These are phyloP conservation scores for Melieria crassipennis DNA, from an alignment of 2,888 invertebrate genomes.

Conservation along the genomic window DNA sequence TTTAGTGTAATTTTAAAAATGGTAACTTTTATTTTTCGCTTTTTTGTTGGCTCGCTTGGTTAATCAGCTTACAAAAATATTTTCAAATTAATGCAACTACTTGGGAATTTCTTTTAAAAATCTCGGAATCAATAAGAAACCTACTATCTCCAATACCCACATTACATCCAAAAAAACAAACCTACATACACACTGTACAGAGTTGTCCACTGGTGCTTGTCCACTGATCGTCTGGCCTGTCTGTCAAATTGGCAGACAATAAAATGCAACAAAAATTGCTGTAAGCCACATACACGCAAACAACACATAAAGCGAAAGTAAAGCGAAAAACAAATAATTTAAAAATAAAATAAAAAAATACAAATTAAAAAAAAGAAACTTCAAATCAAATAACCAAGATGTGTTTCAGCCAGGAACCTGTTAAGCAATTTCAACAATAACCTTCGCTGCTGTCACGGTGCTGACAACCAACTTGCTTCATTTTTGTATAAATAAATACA, in stretches of 20 bases:
- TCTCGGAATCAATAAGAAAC: too few relatives aligned
- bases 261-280: slow-evolving; percentile 18
- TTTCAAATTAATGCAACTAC: too few relatives aligned
- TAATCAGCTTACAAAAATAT: too few relatives aligned
- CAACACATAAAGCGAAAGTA: slow-evolving; percentile 20
- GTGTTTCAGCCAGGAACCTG: slow-evolving; percentile 43
- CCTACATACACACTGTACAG: neutral
- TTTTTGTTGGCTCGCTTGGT: too few relatives aligned
- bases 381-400: slow-evolving; percentile 2
- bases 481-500: neutral
- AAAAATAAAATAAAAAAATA: too few relatives aligned
- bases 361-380: neutral
- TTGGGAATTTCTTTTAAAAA: too few relatives aligned
- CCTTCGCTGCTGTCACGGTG: slow-evolving; percentile 39
- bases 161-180: neutral
- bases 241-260: slow-evolving; percentile 34
- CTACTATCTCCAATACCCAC: too few relatives aligned
- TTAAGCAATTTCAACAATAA: slow-evolving; percentile 41
- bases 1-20: too few relatives aligned
- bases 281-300: slow-evolving; percentile 5
- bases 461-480: slow-evolving; percentile 7
- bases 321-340: neutral
- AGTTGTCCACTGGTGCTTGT: neutral
- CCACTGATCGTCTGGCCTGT: slow-evolving; percentile 15
- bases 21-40: too few relatives aligned